Base-by-base conservation (phyloP, 2,113 vertebrate species). In the Plecotus auritus region DNA sequence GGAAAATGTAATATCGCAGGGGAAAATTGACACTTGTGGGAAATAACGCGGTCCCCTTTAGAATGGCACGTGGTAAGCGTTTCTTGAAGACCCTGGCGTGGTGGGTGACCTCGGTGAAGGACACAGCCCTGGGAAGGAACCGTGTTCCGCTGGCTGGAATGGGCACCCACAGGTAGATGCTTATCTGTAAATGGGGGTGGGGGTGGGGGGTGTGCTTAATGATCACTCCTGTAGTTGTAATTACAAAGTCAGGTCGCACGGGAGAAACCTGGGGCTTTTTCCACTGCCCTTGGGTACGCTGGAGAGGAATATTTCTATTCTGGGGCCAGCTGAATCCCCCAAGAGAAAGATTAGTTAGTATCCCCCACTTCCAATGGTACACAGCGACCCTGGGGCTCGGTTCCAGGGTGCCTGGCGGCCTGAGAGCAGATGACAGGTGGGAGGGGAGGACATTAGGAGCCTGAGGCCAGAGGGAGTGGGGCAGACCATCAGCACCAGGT, bases 1-100 rank as follows among this genome's bases (percentile, higher is more conserved):
- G 96, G 97, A 98, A 98, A 98, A 98, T 98, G 97, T 97, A 98
- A 98, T 98, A 98, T 98, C 97, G 96, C 93, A 92, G 95, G 91
- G 96, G 96, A 97, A 98, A 98, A 98, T 97, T 98, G 98, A 98
- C 97, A 98, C 97, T 98, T 54, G 18, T 97, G 93, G 96, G 97
- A 98, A 98, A 97, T 98, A 98, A 98, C 96, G 90, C 90, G 95
- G 97, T 95, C 95, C 94, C 97, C 96, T 98, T 98, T 98, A 97
- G 96, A 93, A 96, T 45, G 94, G 95, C 95, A 96, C 96, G 97
- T 96, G 95, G 85, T 86, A 95, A 98, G 98, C 96, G 98, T 98
- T 98, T 98, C 97, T 97, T 86, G 96, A 97, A 97, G 98, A 98
- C 96, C 30, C 1, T 66, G 88, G 92, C 87, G 87, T 84, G 94